Base-by-base conservation (phyloP, 2,888 invertebrate genomes). In the Apodemia hepburni region DNA sequence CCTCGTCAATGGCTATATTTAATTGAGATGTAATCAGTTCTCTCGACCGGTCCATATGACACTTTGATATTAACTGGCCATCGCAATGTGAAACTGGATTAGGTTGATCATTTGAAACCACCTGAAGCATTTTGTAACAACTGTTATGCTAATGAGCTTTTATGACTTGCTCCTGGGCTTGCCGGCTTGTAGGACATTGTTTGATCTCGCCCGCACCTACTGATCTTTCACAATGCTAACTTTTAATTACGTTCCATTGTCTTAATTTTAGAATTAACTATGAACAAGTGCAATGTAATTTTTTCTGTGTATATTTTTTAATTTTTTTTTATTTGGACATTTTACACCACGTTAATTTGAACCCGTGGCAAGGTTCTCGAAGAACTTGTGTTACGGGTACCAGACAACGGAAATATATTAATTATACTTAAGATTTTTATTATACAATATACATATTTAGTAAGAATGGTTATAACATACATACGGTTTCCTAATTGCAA, bases 111-210 rank as follows among this genome's bases (percentile, higher is more conserved):
- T 57, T 57, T 57, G 27, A n/a, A 29, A 57, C n/a, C 54, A 57
- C 54, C 54, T 57, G 54, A 57, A 57, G 54, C 54, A 57, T 57
- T 57, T 57, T 29, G 54, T 57, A 57, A 57, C 54, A 27, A 29
- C 54, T 57, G 54, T 57, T 57, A 57, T 57, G 54, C 15, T 57
- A 57, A 57, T 54, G 27, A 54, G 54, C 15, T 7, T 54, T 57
- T 57, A 57, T 29, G 54, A 6, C 54, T 57, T 57, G 54, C 54
- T 57, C n/a, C 54, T 27, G 54, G 54, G 54, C 54, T 57, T 57
- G 54, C 15, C 15, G 29, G 11, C 27, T 51, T 7, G 54, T 57
- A 57, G 29, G 15, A 57, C 27, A 57, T 15, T 57, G 57, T 29
- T 57, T 57, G 57, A 57, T 57, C 57, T 54, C 27, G 18, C 54